Base-by-base conservation (phyloP, 2,797 vertebrate genomes). In the Poliocrania exsul region DNA sequence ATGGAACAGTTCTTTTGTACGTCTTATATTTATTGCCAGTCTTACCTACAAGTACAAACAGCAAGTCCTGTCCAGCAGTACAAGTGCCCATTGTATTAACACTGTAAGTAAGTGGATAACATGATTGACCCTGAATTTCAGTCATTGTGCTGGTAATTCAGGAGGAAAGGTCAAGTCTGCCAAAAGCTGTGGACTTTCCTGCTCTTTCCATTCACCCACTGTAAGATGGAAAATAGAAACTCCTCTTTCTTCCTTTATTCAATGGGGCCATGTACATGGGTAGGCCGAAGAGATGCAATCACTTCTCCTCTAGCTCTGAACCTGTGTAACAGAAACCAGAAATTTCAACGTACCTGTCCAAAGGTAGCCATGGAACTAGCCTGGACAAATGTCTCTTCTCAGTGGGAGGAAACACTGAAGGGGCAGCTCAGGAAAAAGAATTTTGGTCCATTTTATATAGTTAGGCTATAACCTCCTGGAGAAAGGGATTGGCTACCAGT, bases 51-150 rank as follows among this genome's bases (percentile, higher is more conserved):
- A 72, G 21, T 42, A 44, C 13, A 44, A 83, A 40, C 15, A 74
- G 12, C 13, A 73, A 28, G 46, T 46, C 40, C 21, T 67, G 26
- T 19, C 35, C 42, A 64, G 13, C 0, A 0, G 26, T 58, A n/a
- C 33, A 83, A 50, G 35, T 21, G 28, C 49, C 24, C 33, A 19
- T 35, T 61, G 24, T 50, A 12, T 69, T 64, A 19, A 60, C 14
- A 14, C 7, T 65, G 13, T 61, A 77, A 58, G 28, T 28, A 82
- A 64, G 65, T n/a, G 16, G 10, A 47, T 49, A 78, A 47, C 8
- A 25, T 4, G 18, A 25, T 10, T 91, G 38, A 74, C 2, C 12
- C 53, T 42, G 29, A 40, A 50, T 62, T 80, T 26, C 56, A 78
- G 11, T 53, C 29, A 31, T 13, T 33, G 24, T 35, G 10, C 28